Percentiles rank a stretch among this genome's conserved stretches.
phyloP scores from a whole-genome alignment of 2,888 invertebrate genomes.

The Apamea anceps region DNA sequence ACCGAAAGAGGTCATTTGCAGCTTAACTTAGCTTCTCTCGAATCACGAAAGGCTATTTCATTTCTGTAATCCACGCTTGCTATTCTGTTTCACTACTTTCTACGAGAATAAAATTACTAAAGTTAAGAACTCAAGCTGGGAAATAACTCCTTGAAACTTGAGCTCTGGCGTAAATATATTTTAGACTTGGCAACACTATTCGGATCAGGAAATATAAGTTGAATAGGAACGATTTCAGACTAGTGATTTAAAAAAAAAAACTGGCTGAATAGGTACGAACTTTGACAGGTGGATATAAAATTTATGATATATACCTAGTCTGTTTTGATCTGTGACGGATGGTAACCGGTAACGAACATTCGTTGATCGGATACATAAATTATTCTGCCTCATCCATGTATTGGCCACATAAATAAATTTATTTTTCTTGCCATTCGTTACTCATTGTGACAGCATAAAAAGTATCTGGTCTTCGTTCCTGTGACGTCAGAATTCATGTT shows the following conservation, averaged over 20 bases:
- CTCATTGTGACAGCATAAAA: background rate
- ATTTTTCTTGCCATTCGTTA: constrained; percentile 8
- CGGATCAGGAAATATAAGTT: background rate
- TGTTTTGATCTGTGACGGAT: constrained; percentile 15
- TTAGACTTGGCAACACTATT: constrained; percentile 8
- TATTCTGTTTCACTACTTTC: constrained; percentile 19
- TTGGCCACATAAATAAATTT: background rate
- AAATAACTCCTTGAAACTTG: constrained; percentile 4
- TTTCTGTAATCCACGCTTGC: constrained; percentile 34
- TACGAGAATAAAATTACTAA: constrained; percentile 27
- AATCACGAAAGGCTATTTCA: constrained; percentile 41
- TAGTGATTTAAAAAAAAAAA: background rate
- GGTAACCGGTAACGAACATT: constrained; percentile 3
- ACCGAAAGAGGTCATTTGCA: constrained; percentile 46
- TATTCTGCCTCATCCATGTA: constrained; percentile 22
- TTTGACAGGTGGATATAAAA: constrained; percentile 13
- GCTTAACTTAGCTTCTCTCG: constrained; percentile 46
- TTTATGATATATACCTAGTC: background rate
- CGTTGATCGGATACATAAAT: constrained; percentile 38
- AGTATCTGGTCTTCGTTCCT: background rate
- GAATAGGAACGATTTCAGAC: background rate
- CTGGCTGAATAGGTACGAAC: no score
- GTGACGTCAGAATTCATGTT: background rate
- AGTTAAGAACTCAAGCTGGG: constrained; percentile 10
- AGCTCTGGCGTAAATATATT: constrained; percentile 1